These are phyloP conservation scores for Rotaria macrura DNA, from an alignment of 2,888 invertebrate genomes.

Conservation along the genomic window DNA sequence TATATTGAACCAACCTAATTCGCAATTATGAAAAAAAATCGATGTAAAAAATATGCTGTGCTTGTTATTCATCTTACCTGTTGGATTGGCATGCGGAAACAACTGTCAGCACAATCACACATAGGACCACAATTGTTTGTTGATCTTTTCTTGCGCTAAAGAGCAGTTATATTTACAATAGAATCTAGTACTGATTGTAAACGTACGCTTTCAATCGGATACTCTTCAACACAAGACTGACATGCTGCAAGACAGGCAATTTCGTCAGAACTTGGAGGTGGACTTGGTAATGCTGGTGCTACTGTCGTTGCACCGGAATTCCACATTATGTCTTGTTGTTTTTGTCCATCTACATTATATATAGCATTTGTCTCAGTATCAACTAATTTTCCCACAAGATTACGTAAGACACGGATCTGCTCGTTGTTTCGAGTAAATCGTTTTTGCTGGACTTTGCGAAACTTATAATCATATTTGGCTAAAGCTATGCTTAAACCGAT, in stretches of 20 bases:
- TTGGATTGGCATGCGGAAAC: background rate
- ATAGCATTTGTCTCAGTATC: background rate
- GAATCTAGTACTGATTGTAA: background rate
- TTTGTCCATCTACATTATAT: background rate
- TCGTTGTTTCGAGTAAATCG: background rate
- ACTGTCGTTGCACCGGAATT: background rate
- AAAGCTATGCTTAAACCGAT: background rate
- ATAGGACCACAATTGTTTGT: background rate
- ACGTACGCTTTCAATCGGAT: background rate
- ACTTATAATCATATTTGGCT: background rate
- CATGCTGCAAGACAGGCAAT: constrained; percentile 1
- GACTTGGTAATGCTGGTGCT: background rate
- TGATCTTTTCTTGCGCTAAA: background rate
- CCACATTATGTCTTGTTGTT: background rate
- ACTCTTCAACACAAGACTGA: background rate
- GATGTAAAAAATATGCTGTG: too few species aligned
- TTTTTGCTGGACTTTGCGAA: background rate
- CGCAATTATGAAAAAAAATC: background rate
- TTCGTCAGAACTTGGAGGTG: background rate
- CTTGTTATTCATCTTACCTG: background rate
- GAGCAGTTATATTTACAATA: background rate
- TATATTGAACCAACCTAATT: background rate
- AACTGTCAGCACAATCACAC: constrained; percentile 15
- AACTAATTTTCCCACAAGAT: background rate
- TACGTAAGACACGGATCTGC: background rate